Conservation (phyloP, 2,113 vertebrate species). For the Tricholaema leucomelas region DNA sequence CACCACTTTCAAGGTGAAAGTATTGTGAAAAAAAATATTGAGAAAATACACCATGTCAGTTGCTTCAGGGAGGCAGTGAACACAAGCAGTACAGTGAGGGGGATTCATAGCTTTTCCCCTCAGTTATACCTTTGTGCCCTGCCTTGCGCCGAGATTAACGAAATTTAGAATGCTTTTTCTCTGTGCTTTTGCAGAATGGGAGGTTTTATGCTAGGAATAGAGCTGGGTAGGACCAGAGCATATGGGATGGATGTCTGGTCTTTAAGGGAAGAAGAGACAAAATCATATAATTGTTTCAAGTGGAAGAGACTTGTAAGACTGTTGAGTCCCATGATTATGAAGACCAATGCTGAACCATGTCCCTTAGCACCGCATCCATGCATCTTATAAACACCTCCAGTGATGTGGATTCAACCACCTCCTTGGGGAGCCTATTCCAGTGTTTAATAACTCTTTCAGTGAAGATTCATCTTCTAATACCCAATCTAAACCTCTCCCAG, state of each 20-base stretch:
- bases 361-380: too few relatives aligned
- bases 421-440: too few relatives aligned
- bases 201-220: background rate
- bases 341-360: too few relatives aligned
- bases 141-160: background rate
- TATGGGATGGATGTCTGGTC: background rate
- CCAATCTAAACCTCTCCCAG: too few relatives aligned
- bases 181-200: background rate
- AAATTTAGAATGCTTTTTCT: background rate
- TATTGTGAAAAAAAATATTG: fast-evolving
- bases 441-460: too few relatives aligned
- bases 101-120: background rate
- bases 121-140: background rate
- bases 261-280: conserved; percentile 47
- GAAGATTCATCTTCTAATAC: too few relatives aligned
- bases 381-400: too few relatives aligned
- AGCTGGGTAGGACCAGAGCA: background rate
- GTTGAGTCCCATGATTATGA: too few relatives aligned
- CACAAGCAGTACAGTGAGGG: background rate
- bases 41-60: background rate
- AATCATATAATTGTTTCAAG: too few relatives aligned
- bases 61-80: background rate
- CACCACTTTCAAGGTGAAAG: background rate
- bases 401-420: too few relatives aligned
- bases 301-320: too few relatives aligned